Evolutionary conservation across 2,888 invertebrate genomes (phyloP), one percentile per base, ranked within the genome.

Genomic region (Crioceris asparagi): DNA sequence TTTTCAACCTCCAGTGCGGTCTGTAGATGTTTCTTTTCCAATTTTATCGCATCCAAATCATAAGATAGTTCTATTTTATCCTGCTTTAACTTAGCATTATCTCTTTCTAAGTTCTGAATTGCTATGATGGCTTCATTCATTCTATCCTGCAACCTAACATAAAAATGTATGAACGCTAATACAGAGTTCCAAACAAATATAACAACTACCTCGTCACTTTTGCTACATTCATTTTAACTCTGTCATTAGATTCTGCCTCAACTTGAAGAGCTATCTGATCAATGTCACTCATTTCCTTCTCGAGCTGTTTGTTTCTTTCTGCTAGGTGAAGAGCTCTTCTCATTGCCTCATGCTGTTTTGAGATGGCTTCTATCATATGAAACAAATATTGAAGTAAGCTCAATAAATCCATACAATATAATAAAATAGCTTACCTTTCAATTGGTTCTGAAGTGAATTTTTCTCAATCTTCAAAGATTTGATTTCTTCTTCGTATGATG

Each of bases 291-390:
- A 85, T 55, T 59, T 84, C 81, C 40, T 76, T 74, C 60, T 83
- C 77, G 34, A 86, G 59, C 39, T 66, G 66, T 55, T 75, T 75
- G 53, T 84, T 85, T 49, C 76, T 72, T 47, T 82, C 80, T n/a
- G 83, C 82, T 35, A 84, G 68, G 52, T 69, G 69, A 29, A 85
- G 63, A 4, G 85, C 84, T 47, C 79, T 67, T 29, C 79, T 68
- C 83, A 85, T 85, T 3, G 85, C 86, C 57, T 85, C 84, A 60
- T 86, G 86, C 54, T 82, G 80, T 52, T 79, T 79, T 36, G 70
- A 67, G 40, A 80, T 57, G 14, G 75, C 68, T 47, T 70, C 75
- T 63, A 47, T 36, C 55, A 56, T 11, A 8, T 11, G 6, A 10
- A 10, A 10, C 2, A 3, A 16, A 31, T 18, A 32, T 8, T 10